These are phyloP conservation scores for Corvus hawaiiensis DNA, from an alignment of 2,113 vertebrate genomes.

Conservation along the genomic window DNA sequence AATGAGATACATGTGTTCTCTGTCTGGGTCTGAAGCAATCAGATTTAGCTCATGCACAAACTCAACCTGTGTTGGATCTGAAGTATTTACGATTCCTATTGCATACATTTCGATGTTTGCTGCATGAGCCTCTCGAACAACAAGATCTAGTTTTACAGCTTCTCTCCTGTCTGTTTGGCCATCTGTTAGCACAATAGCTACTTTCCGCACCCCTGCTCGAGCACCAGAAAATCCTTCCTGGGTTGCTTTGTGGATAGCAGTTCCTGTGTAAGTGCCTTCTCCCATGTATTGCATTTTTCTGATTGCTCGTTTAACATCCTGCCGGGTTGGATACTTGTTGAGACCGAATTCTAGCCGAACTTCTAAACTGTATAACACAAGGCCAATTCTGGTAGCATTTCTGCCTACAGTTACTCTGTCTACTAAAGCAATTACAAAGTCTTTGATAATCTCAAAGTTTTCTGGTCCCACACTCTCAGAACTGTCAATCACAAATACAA, in stretches of 20 bases:
- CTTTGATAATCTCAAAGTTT: slow-evolving; percentile 91
- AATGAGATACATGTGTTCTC: slow-evolving; percentile 87
- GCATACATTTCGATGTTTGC: slow-evolving; percentile 91
- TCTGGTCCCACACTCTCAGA: slow-evolving; percentile 91
- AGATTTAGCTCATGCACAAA: slow-evolving; percentile 86
- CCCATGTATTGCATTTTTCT: slow-evolving; percentile 88
- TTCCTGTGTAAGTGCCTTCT: slow-evolving; percentile 88
- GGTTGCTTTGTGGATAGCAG: slow-evolving; percentile 85
- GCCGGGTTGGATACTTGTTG: slow-evolving; percentile 74
- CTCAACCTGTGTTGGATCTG: slow-evolving; percentile 81
- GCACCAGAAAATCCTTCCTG: slow-evolving; percentile 86
- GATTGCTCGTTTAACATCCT: slow-evolving; percentile 85
- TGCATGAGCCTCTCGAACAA: slow-evolving; percentile 84
- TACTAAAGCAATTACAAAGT: slow-evolving; percentile 87
- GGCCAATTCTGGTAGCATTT: slow-evolving; percentile 86
- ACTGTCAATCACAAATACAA: slow-evolving; percentile 92
- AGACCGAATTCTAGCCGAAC: slow-evolving; percentile 85
- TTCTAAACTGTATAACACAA: slow-evolving; percentile 88
- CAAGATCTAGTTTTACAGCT: slow-evolving; percentile 83
- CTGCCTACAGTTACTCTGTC: slow-evolving; percentile 86
- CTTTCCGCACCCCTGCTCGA: slow-evolving; percentile 81
- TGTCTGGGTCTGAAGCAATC: slow-evolving; percentile 89
- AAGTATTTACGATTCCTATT: slow-evolving; percentile 85
- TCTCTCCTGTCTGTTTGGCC: slow-evolving; percentile 88
- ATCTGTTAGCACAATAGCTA: slow-evolving; percentile 87